Percentiles rank a stretch among this genome's conserved stretches.
Conservation (phyloP, 2,797 vertebrate genomes). For the Microctenopoma lineatum region DNA sequence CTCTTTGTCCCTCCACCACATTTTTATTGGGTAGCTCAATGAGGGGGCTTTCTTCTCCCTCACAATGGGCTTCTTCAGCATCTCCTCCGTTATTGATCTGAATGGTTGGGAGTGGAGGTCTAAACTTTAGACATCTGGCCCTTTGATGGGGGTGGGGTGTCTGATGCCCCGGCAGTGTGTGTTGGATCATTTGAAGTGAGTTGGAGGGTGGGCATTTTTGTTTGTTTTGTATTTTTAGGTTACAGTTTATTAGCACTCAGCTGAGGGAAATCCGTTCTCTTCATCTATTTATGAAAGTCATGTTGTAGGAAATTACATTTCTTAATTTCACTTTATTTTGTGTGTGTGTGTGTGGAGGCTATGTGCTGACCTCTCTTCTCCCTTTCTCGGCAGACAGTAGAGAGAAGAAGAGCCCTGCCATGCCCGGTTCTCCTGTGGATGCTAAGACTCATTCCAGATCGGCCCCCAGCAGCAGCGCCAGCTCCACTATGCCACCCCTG, state of each 20-base stretch:
- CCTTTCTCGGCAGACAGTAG: constrained; percentile 84
- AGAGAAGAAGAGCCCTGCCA: constrained; percentile 97
- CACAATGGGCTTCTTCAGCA: constrained; percentile 85
- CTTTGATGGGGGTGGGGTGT: constrained; percentile 67
- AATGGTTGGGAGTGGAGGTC: constrained; percentile 76
- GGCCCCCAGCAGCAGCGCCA: constrained; percentile 84
- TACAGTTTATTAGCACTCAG: constrained; percentile 22
- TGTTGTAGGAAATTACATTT: constrained; percentile 1
- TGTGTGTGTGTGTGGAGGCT: background rate
- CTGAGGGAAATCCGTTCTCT: constrained; percentile 28
- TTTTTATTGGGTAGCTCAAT: constrained; percentile 70
- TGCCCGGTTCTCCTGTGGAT: constrained; percentile 99
- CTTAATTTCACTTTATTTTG: constrained; percentile 1
- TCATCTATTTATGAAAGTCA: constrained; percentile 18
- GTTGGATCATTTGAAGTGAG: constrained; percentile 61
- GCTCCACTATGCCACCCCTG: constrained; percentile 93
- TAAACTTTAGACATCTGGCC: constrained; percentile 87
- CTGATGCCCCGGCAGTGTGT: constrained; percentile 52
- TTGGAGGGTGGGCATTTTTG: constrained; percentile 31
- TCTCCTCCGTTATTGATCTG: constrained; percentile 84
- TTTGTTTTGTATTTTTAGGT: constrained; percentile 38
- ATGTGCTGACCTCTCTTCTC: constrained; percentile 20
- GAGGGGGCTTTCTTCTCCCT: constrained; percentile 79
- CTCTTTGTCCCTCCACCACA: constrained; percentile 34
- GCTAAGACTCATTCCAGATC: constrained; percentile 97